Percentiles rank a stretch among this genome's conserved stretches.
Conservation (phyloP, 2,797 vertebrate genomes). For the Poecilia gillii region DNA sequence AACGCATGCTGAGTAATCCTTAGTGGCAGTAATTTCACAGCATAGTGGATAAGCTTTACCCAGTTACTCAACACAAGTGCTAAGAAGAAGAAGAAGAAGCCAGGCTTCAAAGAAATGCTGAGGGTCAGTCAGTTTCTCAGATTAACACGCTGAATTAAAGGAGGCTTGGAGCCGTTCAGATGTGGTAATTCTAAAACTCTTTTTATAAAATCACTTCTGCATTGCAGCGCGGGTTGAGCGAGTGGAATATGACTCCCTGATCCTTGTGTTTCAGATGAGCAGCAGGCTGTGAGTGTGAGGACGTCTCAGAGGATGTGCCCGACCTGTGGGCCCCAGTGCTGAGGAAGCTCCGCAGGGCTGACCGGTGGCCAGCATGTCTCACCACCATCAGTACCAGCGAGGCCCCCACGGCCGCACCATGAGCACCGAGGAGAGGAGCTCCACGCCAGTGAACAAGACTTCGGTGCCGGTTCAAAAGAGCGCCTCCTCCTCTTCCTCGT, state of each 20-base stretch:
- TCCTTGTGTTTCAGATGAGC: constrained; percentile 70
- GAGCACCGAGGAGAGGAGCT: constrained; percentile 92
- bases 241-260: constrained; percentile 23
- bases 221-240: constrained; percentile 1
- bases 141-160: constrained; percentile 29
- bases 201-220: not conserved
- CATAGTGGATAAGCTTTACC: constrained; percentile 45
- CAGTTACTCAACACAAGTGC: constrained; percentile 29
- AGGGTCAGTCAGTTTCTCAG: constrained; percentile 19
- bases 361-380: constrained; percentile 73
- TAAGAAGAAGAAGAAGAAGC: constrained; percentile 35
- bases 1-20: constrained; percentile 16
- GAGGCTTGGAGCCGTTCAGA: constrained; percentile 13
- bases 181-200: not conserved
- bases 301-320: constrained; percentile 65
- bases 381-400: constrained; percentile 76
- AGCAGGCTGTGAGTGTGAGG: constrained; percentile 46
- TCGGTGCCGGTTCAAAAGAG: constrained; percentile 96
- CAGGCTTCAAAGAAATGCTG: constrained; percentile 47
- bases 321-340: constrained; percentile 51
- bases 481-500: constrained; percentile 91
- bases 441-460: constrained; percentile 87
- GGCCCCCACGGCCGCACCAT: constrained; percentile 82
- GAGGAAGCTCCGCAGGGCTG: constrained; percentile 65
- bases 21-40: constrained; percentile 20